Base-by-base conservation (phyloP, 2,797 vertebrate species). In the Lutjanus argentimaculatus region DNA sequence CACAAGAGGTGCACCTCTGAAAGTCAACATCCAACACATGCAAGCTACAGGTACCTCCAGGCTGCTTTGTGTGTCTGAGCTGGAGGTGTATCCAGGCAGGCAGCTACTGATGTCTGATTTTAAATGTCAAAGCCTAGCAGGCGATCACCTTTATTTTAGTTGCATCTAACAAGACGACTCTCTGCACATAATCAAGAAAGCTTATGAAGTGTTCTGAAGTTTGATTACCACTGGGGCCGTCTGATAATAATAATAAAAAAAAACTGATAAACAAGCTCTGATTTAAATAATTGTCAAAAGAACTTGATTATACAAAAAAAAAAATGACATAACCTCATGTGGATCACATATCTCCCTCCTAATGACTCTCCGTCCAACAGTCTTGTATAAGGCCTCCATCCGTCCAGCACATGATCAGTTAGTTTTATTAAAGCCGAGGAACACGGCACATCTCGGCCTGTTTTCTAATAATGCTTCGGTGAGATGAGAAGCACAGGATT, bases 61-160 rank as follows among this genome's bases (percentile, higher is more conserved):
- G 25, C 30, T 42, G 19, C 42, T 53, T 43, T 71, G 25, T 65
- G 63, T 64, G 82, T 76, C n/a, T 46, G 63, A 75, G 75, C 62
- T 55, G 8, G 48, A 70, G 63, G 75, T 72, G 59, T 40, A 67
- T 62, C 21, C 53, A 64, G 72, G 40, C 21, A 0, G 71, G 67
- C 13, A 49, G 68, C 25, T 40, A 71, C 55, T 67, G 21, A 43
- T 63, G 62, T 71, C 58, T 82, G 80, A 75, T 87, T 85, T 76
- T 68, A 86, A 91, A 85, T 87, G 84, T 85, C 77, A 81, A 63
- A 43, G 75, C 77, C 52, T 67, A 51, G 72, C 81, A 74, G 82
- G 78, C 10, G 53, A 75, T 86, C 79, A 40, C 67, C 56, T 74
- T 89, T 51, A 74, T 72, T 83, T 80, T 42, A 69, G 70, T 42